Conservation (phyloP, 2,797 vertebrate genomes). For the Chanos chanos region DNA sequence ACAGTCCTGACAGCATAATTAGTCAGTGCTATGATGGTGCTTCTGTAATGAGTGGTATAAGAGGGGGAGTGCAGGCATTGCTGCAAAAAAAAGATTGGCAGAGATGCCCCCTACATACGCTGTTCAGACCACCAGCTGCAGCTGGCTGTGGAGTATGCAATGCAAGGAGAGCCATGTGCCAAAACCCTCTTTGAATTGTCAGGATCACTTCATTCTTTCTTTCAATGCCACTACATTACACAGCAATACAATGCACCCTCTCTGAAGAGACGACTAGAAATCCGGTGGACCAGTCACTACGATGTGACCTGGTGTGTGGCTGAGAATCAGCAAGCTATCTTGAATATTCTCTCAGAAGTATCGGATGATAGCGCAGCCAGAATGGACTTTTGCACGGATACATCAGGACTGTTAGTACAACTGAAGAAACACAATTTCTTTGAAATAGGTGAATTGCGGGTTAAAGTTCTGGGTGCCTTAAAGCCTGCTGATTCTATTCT, state of each 20-base stretch:
- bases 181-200: constrained; percentile 10
- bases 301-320: constrained; percentile 6
- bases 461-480: neutral
- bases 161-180: constrained; percentile 1
- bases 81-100: constrained; percentile 11
- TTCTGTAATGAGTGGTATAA: constrained; percentile 14
- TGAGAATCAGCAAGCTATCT: constrained; percentile 4
- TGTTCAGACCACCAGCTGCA: constrained; percentile 18
- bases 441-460: constrained; percentile 18
- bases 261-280: constrained; percentile 17
- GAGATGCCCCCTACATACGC: constrained; percentile 6
- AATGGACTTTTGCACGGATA: constrained; percentile 9
- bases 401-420: constrained; percentile 4
- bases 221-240: constrained; percentile 18
- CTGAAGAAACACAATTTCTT: neutral
- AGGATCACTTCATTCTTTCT: constrained; percentile 17
- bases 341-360: constrained; percentile 11
- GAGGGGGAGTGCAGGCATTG: constrained; percentile 9
- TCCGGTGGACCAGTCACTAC: constrained; percentile 18
- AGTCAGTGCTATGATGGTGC: constrained; percentile 34
- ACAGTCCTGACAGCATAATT: constrained; percentile 21
- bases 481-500: constrained; percentile 21
- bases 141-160: constrained; percentile 13
- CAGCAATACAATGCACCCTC: constrained; percentile 1
- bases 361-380: constrained; percentile 12